These are phyloP conservation scores for Muscicapa adusta DNA, from an alignment of 2,113 vertebrate species.

Conservation along the genomic window DNA sequence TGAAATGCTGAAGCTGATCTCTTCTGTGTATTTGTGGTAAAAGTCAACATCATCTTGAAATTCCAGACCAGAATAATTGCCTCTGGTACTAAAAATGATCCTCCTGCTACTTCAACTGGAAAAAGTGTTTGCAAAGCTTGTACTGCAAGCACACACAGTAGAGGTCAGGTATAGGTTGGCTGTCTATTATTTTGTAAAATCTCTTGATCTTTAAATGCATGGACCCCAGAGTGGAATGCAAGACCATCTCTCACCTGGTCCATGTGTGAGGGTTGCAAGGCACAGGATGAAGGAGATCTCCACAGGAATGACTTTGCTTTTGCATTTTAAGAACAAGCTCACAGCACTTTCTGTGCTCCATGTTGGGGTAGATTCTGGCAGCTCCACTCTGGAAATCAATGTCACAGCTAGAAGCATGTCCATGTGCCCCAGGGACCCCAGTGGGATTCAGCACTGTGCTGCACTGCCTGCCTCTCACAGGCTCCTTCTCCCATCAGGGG, in stretches of 20 bases:
- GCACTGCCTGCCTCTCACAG: background rate
- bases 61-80: background rate
- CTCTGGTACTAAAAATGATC: background rate
- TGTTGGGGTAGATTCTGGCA: background rate
- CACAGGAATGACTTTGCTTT: background rate
- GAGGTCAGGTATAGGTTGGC: background rate
- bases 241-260: background rate
- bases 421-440: background rate
- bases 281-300: background rate
- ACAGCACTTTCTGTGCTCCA: accelerated
- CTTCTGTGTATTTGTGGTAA: background rate
- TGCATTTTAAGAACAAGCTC: background rate
- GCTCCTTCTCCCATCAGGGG: background rate
- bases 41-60: background rate
- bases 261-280: background rate
- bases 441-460: background rate
- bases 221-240: background rate
- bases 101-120: background rate
- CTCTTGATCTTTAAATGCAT: background rate
- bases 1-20: background rate
- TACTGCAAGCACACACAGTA: background rate
- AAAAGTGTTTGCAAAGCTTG: background rate
- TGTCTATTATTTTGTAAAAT: background rate
- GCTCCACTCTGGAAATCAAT: background rate
- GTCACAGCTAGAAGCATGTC: background rate